Percentiles rank a stretch among this genome's conserved stretches.
Evolutionary conservation across 2,888 invertebrate genomes (phyloP).

Genomic region (Phorcus lineatus): DNA sequence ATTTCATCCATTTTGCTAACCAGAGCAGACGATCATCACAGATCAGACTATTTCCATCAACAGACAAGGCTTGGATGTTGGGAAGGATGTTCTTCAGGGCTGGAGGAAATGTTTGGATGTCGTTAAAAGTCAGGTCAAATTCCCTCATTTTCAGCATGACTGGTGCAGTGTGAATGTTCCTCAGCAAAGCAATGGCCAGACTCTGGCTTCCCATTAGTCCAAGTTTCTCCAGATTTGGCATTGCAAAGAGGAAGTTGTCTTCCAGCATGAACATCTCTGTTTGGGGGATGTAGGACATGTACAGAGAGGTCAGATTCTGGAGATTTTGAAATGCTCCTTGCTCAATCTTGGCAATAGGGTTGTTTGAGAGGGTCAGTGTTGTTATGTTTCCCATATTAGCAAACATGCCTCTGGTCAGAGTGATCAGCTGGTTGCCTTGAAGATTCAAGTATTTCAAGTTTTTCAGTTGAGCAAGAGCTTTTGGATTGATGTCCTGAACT

Average conservation of each 20-base stretch:
- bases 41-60: conserved; percentile 84
- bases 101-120: conserved; percentile 81
- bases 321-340: conserved; percentile 51
- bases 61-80: conserved; percentile 81
- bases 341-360: conserved; percentile 58
- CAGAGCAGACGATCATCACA: conserved; percentile 78
- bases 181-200: conserved; percentile 50
- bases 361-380: conserved; percentile 57
- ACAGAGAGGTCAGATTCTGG: conserved; percentile 49
- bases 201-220: conserved; percentile 60
- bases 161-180: conserved; percentile 32
- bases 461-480: conserved; percentile 53
- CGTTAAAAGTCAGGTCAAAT: conserved; percentile 82
- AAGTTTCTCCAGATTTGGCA: conserved; percentile 53
- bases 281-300: conserved; percentile 50
- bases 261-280: conserved; percentile 32
- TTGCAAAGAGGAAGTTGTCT: conserved; percentile 53
- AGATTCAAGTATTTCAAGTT: conserved; percentile 56
- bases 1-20: conserved; percentile 79
- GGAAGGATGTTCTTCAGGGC: conserved; percentile 84
- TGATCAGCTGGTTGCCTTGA: conserved; percentile 53
- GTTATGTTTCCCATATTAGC: conserved; percentile 51
- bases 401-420: conserved; percentile 54
- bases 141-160: conserved; percentile 68
- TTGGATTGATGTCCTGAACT: conserved; percentile 50